These are phyloP conservation scores for Andrena bucephala DNA, from an alignment of 2,888 invertebrate genomes.

Conservation along the genomic window DNA sequence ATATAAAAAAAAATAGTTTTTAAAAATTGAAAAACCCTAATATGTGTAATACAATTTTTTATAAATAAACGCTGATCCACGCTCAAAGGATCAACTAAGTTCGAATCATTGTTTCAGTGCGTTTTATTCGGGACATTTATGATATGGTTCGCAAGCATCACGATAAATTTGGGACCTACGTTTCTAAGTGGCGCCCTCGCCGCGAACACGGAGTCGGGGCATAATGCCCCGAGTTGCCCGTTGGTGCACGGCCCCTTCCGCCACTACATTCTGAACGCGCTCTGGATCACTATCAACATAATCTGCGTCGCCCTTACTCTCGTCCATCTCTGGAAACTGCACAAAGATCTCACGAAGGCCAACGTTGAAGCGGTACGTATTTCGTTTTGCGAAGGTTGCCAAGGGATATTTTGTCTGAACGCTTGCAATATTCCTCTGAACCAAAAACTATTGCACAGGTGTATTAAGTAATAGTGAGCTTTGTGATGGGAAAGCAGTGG, in stretches of 20 bases:
- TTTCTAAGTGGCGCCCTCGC: constrained; percentile 94
- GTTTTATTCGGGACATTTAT: constrained; percentile 96
- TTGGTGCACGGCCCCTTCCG: constrained; percentile 94
- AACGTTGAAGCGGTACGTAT: constrained; percentile 90
- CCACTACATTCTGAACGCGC: constrained; percentile 95
- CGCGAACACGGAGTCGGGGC: constrained; percentile 91
- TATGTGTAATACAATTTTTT: neutral
- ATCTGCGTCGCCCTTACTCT: constrained; percentile 94
- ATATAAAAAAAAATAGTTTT: too few relatives aligned
- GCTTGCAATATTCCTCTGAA: neutral
- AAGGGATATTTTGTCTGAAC: neutral
- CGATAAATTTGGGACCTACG: constrained; percentile 95
- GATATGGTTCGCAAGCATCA: constrained; percentile 97
- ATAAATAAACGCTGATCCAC: neutral
- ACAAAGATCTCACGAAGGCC: constrained; percentile 93
- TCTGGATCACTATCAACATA: constrained; percentile 95
- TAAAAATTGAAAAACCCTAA: too few relatives aligned
- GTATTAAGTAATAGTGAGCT: too few relatives aligned
- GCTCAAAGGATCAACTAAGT: neutral
- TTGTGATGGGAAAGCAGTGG: too few relatives aligned
- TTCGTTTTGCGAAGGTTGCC: neutral
- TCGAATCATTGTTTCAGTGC: constrained; percentile 87
- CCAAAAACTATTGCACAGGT: too few relatives aligned
- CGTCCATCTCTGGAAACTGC: constrained; percentile 93
- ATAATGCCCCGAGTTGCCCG: constrained; percentile 93